Percentiles rank a stretch among this genome's conserved stretches.
Evolutionary conservation across 2,888 invertebrate species (phyloP).

Genomic region (Drosophila cyrtoloma): DNA sequence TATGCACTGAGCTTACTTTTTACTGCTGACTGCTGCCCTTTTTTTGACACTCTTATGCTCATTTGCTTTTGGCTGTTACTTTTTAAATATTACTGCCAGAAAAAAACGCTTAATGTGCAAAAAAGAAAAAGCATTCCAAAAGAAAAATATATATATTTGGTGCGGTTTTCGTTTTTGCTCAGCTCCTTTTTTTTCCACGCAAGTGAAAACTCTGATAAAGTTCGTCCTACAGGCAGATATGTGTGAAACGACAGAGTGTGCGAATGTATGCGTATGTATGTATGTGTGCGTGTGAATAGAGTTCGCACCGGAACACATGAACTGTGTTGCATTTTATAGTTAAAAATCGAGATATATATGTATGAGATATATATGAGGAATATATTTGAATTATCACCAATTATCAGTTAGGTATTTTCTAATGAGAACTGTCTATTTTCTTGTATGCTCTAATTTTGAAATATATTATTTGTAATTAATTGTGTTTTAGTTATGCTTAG

Average conservation of each 20-base stretch:
- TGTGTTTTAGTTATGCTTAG: background rate
- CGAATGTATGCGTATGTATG: background rate
- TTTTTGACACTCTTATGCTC: conserved; percentile 42
- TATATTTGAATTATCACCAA: conserved; percentile 1
- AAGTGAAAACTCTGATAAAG: conserved; percentile 58
- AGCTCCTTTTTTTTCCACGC: conserved; percentile 40
- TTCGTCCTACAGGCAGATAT: conserved; percentile 24
- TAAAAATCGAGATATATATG: conserved; percentile 3
- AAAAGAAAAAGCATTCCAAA: conserved; percentile 21
- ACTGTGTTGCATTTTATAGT: background rate
- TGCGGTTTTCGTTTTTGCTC: conserved; percentile 40
- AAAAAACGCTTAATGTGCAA: conserved; percentile 60
- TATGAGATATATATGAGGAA: background rate
- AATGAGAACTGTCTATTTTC: background rate
- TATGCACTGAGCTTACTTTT: conserved; percentile 37
- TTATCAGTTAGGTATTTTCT: background rate
- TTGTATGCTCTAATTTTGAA: background rate
- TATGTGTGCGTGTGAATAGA: conserved; percentile 8
- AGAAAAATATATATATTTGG: conserved; percentile 19
- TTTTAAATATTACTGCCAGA: conserved; percentile 42
- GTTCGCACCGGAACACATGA: conserved; percentile 3
- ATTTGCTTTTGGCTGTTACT: conserved; percentile 56
- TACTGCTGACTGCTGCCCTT: conserved; percentile 37
- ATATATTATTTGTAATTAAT: background rate
- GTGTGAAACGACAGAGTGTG: conserved; percentile 3